Evolutionary conservation across 2,113 vertebrate genomes (phyloP).

Genomic region (Camelus bactrianus): DNA sequence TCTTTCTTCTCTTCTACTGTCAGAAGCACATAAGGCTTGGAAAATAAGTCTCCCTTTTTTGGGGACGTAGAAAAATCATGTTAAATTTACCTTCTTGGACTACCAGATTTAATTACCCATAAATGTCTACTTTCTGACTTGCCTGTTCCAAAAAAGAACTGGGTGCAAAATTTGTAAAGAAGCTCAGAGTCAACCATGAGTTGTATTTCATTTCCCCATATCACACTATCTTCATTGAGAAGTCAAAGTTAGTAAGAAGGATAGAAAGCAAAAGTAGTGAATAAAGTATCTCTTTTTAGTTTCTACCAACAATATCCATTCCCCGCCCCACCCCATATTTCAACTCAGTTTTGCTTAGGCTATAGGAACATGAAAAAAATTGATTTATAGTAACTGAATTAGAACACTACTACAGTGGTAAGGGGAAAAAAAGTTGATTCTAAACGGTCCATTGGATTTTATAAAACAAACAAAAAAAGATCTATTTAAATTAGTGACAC

Average conservation of each 20-base stretch:
- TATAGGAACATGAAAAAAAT: not conserved
- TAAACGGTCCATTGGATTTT: conserved; percentile 56
- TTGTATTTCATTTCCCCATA: not conserved
- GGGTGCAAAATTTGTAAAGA: not conserved
- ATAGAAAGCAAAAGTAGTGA: not conserved
- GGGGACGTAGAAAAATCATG: not conserved
- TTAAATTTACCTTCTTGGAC: conserved; percentile 25
- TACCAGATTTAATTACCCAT: not conserved
- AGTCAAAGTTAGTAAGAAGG: not conserved
- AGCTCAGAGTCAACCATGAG: not conserved
- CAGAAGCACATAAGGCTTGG: not conserved
- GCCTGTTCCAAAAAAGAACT: not conserved
- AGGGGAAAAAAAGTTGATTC: conserved; percentile 27
- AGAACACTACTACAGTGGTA: not conserved
- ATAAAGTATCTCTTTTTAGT: not conserved
- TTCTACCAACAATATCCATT: not conserved
- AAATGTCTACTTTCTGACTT: not conserved
- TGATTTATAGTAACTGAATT: conserved; percentile 38
- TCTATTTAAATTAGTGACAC: conserved; percentile 74
- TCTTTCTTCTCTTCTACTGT: conserved; percentile 7
- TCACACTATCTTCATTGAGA: not conserved
- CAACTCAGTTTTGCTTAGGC: not conserved
- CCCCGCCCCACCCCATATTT: not conserved
- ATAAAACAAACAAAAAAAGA: conserved; percentile 63
- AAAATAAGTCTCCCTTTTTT: not conserved